Evolutionary conservation across 2,888 invertebrate species (phyloP).

Genomic region (Hirtodrosophila trivittata): DNA sequence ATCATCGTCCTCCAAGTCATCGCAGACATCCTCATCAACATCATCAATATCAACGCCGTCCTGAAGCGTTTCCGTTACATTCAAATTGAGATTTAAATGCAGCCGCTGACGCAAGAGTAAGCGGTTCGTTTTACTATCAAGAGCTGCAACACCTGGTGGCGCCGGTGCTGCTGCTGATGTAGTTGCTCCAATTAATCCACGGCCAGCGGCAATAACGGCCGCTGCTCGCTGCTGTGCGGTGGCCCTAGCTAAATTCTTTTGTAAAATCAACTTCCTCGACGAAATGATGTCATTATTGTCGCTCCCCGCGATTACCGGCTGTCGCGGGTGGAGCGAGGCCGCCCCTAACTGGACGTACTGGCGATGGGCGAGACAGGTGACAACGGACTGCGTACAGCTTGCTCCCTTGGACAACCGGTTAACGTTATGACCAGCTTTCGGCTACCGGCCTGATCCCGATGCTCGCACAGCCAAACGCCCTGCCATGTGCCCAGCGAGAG

Average conservation of each 20-base stretch:
- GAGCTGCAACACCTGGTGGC: constrained; percentile 40
- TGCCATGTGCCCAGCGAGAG: constrained; percentile 98
- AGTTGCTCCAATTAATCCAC: constrained; percentile 59
- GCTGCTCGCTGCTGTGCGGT: constrained; percentile 80
- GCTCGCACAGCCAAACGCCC: constrained; percentile 99
- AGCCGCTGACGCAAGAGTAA: constrained; percentile 80
- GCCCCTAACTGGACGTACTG: constrained; percentile 96
- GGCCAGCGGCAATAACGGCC: constrained; percentile 72
- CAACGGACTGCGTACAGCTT: constrained; percentile 91
- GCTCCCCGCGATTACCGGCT: constrained; percentile 85
- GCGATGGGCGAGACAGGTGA: constrained; percentile 94
- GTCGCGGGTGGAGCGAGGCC: constrained; percentile 86
- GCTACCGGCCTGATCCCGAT: constrained; percentile 97
- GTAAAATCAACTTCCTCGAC: constrained; percentile 84
- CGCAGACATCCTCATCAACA: constrained; percentile 52
- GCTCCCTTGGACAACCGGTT: constrained; percentile 94
- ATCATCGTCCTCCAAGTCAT: constrained; percentile 36
- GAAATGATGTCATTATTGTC: constrained; percentile 85
- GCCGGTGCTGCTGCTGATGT: constrained; percentile 47
- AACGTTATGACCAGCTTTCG: constrained; percentile 94
- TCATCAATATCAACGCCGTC: constrained; percentile 78
- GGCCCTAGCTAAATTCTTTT: constrained; percentile 84
- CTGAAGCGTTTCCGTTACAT: constrained; percentile 72
- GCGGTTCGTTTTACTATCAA: constrained; percentile 65
- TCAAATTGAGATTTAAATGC: constrained; percentile 80